Evolutionary conservation across 2,888 invertebrate genomes (phyloP).

Genomic region (Philaethria dido): DNA sequence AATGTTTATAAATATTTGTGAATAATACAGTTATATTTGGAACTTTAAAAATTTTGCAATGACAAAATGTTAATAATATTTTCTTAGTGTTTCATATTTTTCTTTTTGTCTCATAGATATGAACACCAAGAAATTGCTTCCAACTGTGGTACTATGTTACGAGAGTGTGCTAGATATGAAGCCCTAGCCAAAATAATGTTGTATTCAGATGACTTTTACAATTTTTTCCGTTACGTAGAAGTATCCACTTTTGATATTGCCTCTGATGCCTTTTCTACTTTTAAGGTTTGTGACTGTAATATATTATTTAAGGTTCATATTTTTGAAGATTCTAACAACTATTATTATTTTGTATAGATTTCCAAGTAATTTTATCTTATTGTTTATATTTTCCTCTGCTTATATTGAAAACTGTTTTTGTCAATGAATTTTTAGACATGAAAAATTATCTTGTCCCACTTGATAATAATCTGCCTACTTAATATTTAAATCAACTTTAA

Average conservation of each 20-base stretch:
- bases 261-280: conserved; percentile 99
- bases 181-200: conserved; percentile 99
- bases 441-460: too few species aligned
- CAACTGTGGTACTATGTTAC: conserved; percentile 99
- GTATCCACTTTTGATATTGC: conserved; percentile 99
- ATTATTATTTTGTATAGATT: too few species aligned
- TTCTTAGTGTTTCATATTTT: not conserved
- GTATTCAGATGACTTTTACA: conserved; percentile 98
- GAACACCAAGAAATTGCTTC: conserved; percentile 99
- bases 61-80: too few species aligned
- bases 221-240: conserved; percentile 99
- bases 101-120: conserved; percentile 86
- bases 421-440: too few species aligned
- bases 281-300: conserved; percentile 89
- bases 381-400: too few species aligned
- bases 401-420: too few species aligned
- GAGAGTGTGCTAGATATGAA: conserved; percentile 99
- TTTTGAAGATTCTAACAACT: not conserved
- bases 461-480: too few species aligned
- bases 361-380: too few species aligned
- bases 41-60: too few species aligned
- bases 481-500: too few species aligned
- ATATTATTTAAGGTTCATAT: conserved; percentile 18
- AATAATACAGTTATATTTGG: too few species aligned
- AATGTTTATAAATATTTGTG: conserved; percentile 15